A percentile compares a stretch with the other conserved stretches of the same genome.
These are phyloP conservation scores for Umimayanthus chanpuru DNA, from an alignment of 92 coral and sea anemone genomes.

Conservation along the genomic window DNA sequence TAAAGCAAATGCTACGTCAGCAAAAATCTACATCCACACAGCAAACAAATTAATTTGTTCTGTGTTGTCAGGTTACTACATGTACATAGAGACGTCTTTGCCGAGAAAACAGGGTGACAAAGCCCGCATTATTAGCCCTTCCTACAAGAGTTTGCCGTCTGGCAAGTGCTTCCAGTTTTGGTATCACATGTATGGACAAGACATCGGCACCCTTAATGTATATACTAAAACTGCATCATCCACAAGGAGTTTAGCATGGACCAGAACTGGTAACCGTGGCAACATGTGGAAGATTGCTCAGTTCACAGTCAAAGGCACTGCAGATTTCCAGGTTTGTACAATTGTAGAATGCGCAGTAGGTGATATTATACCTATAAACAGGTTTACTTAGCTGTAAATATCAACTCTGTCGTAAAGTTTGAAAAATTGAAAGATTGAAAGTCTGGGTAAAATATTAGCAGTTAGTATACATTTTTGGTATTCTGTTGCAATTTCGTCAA, in stretches of 20 bases:
- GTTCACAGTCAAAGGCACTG: slow-evolving; percentile 33
- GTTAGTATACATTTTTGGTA: too few species aligned
- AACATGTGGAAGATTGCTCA: slow-evolving; percentile 84
- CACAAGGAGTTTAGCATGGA: slow-evolving; percentile 54
- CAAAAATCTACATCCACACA: too few species aligned
- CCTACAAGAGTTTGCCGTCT: slow-evolving; percentile 53
- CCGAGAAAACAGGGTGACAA: slow-evolving; percentile 75
- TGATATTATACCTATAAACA: too few species aligned
- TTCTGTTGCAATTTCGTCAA: too few species aligned
- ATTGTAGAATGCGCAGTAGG: too few species aligned
- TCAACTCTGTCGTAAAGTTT: too few species aligned
- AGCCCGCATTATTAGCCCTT: slow-evolving; percentile 75
- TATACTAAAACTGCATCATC: slow-evolving; percentile 43
- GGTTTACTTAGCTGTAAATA: too few species aligned
- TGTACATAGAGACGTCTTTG: slow-evolving; percentile 76
- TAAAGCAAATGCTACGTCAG: too few species aligned
- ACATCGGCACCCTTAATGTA: slow-evolving; percentile 72
- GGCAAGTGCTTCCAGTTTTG: slow-evolving; percentile 91
- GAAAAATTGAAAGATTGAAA: too few species aligned
- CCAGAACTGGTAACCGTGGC: slow-evolving; percentile 72
- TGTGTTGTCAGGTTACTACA: slow-evolving; percentile 58
- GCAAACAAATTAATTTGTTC: neutral
- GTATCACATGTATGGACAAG: slow-evolving; percentile 93
- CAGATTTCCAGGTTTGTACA: too few species aligned
- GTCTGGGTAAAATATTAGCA: too few species aligned